These are phyloP conservation scores for Sarcophaga peregrina DNA, from an alignment of 1,140 invertebrate species.

Conservation along the genomic window DNA sequence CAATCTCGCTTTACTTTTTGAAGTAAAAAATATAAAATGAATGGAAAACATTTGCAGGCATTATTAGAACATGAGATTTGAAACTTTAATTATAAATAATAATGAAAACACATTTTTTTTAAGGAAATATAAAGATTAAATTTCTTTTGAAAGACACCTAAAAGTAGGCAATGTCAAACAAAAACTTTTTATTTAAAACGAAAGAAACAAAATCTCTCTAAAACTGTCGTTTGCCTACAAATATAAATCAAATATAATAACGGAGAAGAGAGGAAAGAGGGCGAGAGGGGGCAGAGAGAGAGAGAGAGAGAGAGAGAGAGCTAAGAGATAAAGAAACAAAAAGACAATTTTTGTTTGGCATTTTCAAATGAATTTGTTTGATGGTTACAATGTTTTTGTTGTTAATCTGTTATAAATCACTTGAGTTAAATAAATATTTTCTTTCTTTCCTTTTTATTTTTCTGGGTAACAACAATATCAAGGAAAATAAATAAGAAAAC, in stretches of 20 bases:
- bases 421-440: background rate
- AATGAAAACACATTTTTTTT: too few relatives aligned
- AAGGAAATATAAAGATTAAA: too few relatives aligned
- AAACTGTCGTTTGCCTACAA: background rate
- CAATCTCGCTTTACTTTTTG: too few relatives aligned
- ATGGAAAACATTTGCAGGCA: too few relatives aligned
- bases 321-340: background rate
- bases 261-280: too few relatives aligned
- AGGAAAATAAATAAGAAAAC: background rate
- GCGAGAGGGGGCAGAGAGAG: too few relatives aligned
- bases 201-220: background rate
- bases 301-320: too few relatives aligned
- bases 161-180: background rate
- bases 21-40: too few relatives aligned
- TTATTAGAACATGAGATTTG: too few relatives aligned
- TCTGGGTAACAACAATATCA: too few relatives aligned
- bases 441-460: too few relatives aligned
- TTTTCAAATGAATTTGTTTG: background rate
- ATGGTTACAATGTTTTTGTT: background rate
- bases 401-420: slow-evolving; percentile 1
- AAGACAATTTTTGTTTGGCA: background rate
- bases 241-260: background rate
- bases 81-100: too few relatives aligned
- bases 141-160: background rate
- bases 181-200: background rate